These are phyloP conservation scores for Cryptocephalus moraei DNA, from an alignment of 2,888 invertebrate species.

Conservation along the genomic window DNA sequence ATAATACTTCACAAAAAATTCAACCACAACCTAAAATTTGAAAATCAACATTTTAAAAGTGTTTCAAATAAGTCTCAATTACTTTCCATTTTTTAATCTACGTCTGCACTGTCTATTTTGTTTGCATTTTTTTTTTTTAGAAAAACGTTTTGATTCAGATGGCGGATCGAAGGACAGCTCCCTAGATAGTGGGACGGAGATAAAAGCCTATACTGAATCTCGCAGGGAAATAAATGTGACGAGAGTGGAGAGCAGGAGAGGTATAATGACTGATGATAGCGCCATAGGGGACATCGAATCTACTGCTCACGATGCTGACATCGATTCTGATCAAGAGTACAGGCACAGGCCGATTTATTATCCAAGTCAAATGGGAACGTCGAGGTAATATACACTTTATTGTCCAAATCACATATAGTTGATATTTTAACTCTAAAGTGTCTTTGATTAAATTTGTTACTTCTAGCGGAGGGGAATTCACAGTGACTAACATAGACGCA, in stretches of 20 bases:
- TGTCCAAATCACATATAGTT: too few relatives aligned
- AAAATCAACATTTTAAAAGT: too few relatives aligned
- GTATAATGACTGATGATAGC: conserved; percentile 38
- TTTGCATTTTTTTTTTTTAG: conserved; percentile 32
- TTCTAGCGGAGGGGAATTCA: conserved; percentile 57
- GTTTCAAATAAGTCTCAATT: too few relatives aligned
- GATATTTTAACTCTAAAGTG: conserved; percentile 7
- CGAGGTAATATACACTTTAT: conserved; percentile 7
- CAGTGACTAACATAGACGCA: conserved; percentile 80
- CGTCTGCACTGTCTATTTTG: not conserved
- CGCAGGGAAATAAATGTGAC: conserved; percentile 23
- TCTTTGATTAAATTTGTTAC: conserved; percentile 6
- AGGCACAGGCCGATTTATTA: conserved; percentile 34
- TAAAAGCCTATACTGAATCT: conserved; percentile 34
- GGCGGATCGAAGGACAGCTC: conserved; percentile 74
- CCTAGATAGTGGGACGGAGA: conserved; percentile 69
- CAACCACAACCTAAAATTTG: too few relatives aligned
- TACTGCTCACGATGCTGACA: conserved; percentile 78
- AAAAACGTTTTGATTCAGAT: conserved; percentile 57
- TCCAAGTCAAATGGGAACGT: conserved; percentile 23
- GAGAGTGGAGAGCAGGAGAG: conserved; percentile 20
- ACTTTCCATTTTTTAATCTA: not conserved
- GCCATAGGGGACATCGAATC: conserved; percentile 39
- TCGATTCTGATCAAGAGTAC: conserved; percentile 73
- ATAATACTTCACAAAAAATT: too few relatives aligned